Base-by-base conservation (phyloP, 1,140 invertebrate species). In the Scaptomyza graminum region DNA sequence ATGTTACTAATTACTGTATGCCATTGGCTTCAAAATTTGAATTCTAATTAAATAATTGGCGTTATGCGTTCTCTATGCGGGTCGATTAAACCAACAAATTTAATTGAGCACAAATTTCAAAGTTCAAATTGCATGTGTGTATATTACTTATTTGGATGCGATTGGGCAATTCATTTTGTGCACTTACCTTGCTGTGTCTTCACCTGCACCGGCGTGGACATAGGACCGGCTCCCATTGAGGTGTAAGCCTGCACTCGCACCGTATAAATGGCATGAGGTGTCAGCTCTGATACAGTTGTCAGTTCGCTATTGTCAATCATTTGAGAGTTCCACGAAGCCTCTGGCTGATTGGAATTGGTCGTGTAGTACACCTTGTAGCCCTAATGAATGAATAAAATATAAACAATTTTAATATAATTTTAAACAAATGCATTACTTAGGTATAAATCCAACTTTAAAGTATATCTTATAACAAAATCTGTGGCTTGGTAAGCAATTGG, bases 291-390 rank as follows among this genome's bases (percentile, higher is more conserved):
- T 76, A 99, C 96, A 6, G 98, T 99, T 12, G 98, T 98, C 79
- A 99, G 92, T 82, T 97, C 96, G 91, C 96, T 98, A 91, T 97
- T 98, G 92, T 98, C 97, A 73, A 98, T 97, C 93, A 96, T 95
- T 93, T 98, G 97, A 7, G 96, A 96, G 69, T 97, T 95, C 98
- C 98, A 99, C 9, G 96, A 96, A 31, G 96, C 95, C 92, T 98
- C 95, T 4, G 95, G 95, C 49, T 97, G 94, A 76, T 96, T 95
- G 16, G 97, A 95, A 87, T 97, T 96, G 76, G 95, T 96, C 7
- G 98, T 99, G 93, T 98, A 99, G 92, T 97, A 99, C 55, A 99
- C 97, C 93, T 98, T 99, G 94, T 99, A 99, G 71, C 97, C 98
- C 98, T 99, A 39, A 90, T 31, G 71, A 71, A 65, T 28, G 44